phyloP scores from a whole-genome alignment of 92 coral and sea anemone species.

The Galaxea fascicularis region DNA sequence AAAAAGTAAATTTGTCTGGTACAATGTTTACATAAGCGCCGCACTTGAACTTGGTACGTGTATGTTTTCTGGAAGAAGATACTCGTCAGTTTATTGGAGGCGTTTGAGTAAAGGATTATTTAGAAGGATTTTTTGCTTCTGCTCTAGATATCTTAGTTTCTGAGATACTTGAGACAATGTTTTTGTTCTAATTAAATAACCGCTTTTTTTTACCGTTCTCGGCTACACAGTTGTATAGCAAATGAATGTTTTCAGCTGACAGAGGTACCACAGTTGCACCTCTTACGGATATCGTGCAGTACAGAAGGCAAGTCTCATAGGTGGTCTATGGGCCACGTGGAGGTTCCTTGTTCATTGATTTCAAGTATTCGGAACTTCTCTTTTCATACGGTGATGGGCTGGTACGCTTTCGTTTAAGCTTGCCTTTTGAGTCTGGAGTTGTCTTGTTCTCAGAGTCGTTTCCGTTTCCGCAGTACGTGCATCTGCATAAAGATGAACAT shows the following conservation, averaged over 20 bases:
- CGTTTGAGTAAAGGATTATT: too few relatives aligned
- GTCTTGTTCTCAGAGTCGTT: too few relatives aligned
- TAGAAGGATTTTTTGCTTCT: neutral
- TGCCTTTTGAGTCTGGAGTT: too few relatives aligned
- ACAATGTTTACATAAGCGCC: too few relatives aligned
- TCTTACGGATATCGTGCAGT: neutral
- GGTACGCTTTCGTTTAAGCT: too few relatives aligned
- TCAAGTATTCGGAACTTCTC: conserved; percentile 1
- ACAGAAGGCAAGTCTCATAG: conserved; percentile 4
- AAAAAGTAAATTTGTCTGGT: too few relatives aligned
- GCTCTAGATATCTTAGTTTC: conserved; percentile 8
- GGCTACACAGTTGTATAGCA: neutral
- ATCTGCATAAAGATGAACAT: too few relatives aligned
- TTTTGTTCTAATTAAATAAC: neutral
- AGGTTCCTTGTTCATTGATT: conserved; percentile 1
- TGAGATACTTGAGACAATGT: neutral
- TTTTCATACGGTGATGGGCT: too few relatives aligned
- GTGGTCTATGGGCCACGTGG: neutral
- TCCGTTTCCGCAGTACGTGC: too few relatives aligned
- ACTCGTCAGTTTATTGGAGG: too few relatives aligned
- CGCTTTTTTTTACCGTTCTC: neutral
- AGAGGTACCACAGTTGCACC: neutral
- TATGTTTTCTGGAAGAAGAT: too few relatives aligned
- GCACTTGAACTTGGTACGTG: too few relatives aligned
- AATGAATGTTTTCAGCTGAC: neutral